phyloP scores from a whole-genome alignment of 2,888 invertebrate species.

The Paralinhomoeus sp. region DNA sequence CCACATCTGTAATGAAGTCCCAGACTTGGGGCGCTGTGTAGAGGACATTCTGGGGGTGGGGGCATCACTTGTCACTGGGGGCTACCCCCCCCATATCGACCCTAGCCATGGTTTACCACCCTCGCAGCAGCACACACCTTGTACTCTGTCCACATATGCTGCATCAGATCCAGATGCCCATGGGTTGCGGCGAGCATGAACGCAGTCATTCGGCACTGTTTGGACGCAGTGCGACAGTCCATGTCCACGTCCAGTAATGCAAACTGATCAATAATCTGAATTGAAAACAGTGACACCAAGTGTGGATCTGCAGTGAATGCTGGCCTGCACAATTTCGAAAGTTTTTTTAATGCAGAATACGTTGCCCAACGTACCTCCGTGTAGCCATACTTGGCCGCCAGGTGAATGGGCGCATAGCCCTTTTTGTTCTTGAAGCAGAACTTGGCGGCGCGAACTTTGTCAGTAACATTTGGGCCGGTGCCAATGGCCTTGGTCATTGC shows the following conservation, averaged over 20 bases:
- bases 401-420: conserved; percentile 28
- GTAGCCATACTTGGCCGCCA: conserved; percentile 27
- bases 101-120: too few relatives aligned
- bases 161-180: conserved; percentile 29
- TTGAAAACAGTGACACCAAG: too few relatives aligned
- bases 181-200: conserved; percentile 30
- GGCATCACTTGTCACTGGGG: too few relatives aligned
- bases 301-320: too few relatives aligned
- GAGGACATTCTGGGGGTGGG: too few relatives aligned
- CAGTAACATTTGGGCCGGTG: conserved; percentile 28
- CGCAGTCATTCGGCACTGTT: conserved; percentile 28
- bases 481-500: conserved; percentile 15
- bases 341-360: too few relatives aligned
- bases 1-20: too few relatives aligned
- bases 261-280: conserved; percentile 20
- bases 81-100: too few relatives aligned
- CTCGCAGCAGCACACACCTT: too few relatives aligned
- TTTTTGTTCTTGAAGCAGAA: conserved; percentile 28
- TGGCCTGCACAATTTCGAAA: too few relatives aligned
- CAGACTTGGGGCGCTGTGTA: too few relatives aligned
- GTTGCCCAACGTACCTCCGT: conserved; percentile 25
- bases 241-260: conserved; percentile 27
- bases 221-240: conserved; percentile 26
- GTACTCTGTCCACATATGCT: conserved; percentile 5
- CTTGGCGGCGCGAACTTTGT: conserved; percentile 21